A percentile compares a stretch with the other conserved stretches of the same genome.
These are phyloP conservation scores for Rotaria sp. DNA, from an alignment of 2,888 invertebrate species.

Conservation along the genomic window DNA sequence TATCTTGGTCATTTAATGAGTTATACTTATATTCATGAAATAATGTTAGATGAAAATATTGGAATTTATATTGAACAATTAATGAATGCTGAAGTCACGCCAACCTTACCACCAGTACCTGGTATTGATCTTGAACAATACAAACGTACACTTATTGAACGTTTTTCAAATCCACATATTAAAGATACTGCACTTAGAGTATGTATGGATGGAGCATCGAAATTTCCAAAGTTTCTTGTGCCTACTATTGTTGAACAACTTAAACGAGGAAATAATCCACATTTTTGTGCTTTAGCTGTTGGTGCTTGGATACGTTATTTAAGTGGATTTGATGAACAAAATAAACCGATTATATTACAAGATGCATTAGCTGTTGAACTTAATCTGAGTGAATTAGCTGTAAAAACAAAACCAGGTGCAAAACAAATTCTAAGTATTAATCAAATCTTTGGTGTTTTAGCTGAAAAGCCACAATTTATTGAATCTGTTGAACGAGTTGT, in stretches of 20 bases:
- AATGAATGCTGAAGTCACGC: conserved; percentile 32
- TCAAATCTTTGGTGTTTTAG: neutral
- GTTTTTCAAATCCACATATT: conserved; percentile 35
- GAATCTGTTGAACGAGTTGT: neutral
- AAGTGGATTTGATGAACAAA: conserved; percentile 22
- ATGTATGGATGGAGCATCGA: conserved; percentile 37
- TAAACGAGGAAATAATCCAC: neutral
- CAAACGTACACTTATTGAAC: conserved; percentile 33
- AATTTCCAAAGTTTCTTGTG: conserved; percentile 32
- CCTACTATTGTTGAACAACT: conserved; percentile 29
- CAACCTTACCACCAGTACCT: conserved; percentile 28
- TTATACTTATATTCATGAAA: conserved; percentile 21
- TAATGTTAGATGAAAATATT: conserved; percentile 29
- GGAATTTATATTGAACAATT: conserved; percentile 19
- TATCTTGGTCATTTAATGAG: conserved; percentile 34
- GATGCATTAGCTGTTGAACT: conserved; percentile 31
- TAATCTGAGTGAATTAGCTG: neutral
- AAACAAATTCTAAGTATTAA: neutral
- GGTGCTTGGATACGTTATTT: conserved; percentile 37
- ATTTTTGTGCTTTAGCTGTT: conserved; percentile 27
- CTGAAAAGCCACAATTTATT: neutral
- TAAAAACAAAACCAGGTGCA: neutral
- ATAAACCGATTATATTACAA: conserved; percentile 20
- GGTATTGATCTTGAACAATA: conserved; percentile 33
- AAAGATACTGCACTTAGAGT: conserved; percentile 31